Conservation (phyloP, 2,113 vertebrate genomes). For the Forbesichthys agassizii region DNA sequence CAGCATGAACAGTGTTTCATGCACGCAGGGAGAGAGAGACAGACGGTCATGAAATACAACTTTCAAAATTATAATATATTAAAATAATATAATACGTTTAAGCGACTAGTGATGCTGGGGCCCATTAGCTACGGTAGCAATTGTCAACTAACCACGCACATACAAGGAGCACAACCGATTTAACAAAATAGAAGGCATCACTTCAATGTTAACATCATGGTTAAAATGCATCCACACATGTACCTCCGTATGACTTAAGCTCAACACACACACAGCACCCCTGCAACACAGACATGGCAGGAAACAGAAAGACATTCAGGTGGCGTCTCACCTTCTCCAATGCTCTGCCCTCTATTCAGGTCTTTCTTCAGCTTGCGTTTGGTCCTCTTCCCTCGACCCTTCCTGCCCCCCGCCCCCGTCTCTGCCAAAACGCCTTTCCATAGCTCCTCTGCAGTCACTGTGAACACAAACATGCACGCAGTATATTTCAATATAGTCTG, state of each 20-base stretch:
- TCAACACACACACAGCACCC: neutral
- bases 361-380: slow-evolving; percentile 86
- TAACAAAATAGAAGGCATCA: too few relatives aligned
- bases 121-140: too few relatives aligned
- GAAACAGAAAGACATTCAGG: neutral
- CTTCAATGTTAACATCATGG: neutral
- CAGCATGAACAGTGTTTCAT: too few relatives aligned
- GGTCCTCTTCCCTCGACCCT: slow-evolving; percentile 89
- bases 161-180: too few relatives aligned
- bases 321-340: slow-evolving; percentile 86
- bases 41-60: too few relatives aligned
- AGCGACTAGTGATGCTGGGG: too few relatives aligned
- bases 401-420: slow-evolving; percentile 79
- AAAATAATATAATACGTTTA: too few relatives aligned
- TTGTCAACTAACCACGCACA: too few relatives aligned
- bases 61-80: too few relatives aligned
- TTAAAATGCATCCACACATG: neutral
- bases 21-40: too few relatives aligned
- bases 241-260: too few relatives aligned
- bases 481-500: neutral
- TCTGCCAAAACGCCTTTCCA: slow-evolving; percentile 94
- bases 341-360: slow-evolving; percentile 85
- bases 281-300: neutral
- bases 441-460: slow-evolving; percentile 90
- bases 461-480: slow-evolving; percentile 3